Percentiles rank a stretch among this genome's conserved stretches.
phyloP scores from a whole-genome alignment of 2,797 vertebrate genomes.

The Australoheros facetus region DNA sequence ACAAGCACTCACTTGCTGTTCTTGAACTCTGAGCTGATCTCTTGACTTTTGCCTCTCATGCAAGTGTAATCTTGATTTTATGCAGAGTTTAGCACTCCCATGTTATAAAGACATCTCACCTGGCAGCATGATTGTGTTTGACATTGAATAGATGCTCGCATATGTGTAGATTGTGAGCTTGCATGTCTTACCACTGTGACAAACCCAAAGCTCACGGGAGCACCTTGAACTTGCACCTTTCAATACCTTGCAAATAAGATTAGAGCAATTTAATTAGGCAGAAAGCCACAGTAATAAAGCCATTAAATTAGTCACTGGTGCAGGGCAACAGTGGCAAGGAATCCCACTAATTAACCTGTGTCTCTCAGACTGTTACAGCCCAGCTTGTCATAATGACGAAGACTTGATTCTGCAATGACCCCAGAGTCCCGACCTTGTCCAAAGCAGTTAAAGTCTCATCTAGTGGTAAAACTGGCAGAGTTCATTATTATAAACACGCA shows the following conservation, averaged over 20 bases:
- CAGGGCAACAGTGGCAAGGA: slow-evolving; percentile 66
- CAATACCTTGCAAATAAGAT: slow-evolving; percentile 79
- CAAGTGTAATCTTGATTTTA: background rate
- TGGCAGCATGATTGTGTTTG: slow-evolving; percentile 24
- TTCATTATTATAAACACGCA: slow-evolving; percentile 53
- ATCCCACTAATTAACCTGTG: slow-evolving; percentile 78
- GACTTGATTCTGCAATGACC: slow-evolving; percentile 58
- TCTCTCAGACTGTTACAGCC: slow-evolving; percentile 60
- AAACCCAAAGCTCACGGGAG: slow-evolving; percentile 49
- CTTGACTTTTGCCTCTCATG: background rate
- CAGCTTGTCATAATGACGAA: slow-evolving; percentile 58
- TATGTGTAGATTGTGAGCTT: slow-evolving; percentile 6
- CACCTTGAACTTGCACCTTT: slow-evolving; percentile 72
- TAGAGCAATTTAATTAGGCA: slow-evolving; percentile 78
- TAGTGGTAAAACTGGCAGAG: slow-evolving; percentile 46
- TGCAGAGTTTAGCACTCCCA: background rate
- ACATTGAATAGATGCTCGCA: background rate
- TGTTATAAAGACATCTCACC: background rate
- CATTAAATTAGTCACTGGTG: slow-evolving; percentile 74
- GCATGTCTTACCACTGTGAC: slow-evolving; percentile 23
- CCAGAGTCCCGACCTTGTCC: slow-evolving; percentile 69
- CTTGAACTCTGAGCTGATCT: slow-evolving; percentile 3
- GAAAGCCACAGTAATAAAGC: slow-evolving; percentile 74
- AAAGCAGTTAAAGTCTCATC: slow-evolving; percentile 68
- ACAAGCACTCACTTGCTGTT: slow-evolving; percentile 33